Evolutionary conservation across 2,113 vertebrate species (phyloP).

Genomic region (Ornithorhynchus anatinus): DNA sequence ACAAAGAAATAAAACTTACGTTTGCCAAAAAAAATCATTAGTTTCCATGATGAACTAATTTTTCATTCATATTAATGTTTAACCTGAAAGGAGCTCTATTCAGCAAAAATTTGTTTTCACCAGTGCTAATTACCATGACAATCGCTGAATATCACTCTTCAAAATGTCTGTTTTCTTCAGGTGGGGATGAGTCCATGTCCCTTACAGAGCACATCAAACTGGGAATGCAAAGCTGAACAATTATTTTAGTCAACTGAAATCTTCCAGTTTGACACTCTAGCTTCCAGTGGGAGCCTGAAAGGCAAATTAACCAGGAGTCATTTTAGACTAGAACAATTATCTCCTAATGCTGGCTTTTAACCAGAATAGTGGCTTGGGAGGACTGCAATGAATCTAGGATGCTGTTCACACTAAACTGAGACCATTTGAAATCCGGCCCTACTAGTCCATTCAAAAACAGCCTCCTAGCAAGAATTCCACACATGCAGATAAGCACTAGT

Average conservation of each 20-base stretch:
- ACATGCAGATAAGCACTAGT: constrained; percentile 12
- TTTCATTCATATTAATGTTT: constrained; percentile 22
- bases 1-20: constrained; percentile 56
- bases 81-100: constrained; percentile 3
- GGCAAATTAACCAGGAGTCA: neutral
- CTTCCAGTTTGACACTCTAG: neutral
- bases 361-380: neutral
- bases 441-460: constrained; percentile 8
- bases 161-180: constrained; percentile 4
- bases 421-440: constrained; percentile 14
- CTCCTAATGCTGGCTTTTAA: neutral
- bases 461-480: constrained; percentile 26
- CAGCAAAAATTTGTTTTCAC: neutral
- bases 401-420: constrained; percentile 10
- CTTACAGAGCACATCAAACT: too few species aligned
- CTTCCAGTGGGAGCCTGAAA: neutral
- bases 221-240: too few species aligned
- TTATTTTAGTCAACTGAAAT: constrained; percentile 17
- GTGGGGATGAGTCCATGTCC: too few species aligned
- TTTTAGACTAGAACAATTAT: neutral
- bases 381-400: neutral
- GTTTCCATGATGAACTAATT: constrained; percentile 2
- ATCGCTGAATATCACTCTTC: neutral
- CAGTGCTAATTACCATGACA: neutral
- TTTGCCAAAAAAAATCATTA: constrained; percentile 56